Evolutionary conservation across 1,140 invertebrate genomes (phyloP).

Genomic region (Meloidogyne hapla): DNA sequence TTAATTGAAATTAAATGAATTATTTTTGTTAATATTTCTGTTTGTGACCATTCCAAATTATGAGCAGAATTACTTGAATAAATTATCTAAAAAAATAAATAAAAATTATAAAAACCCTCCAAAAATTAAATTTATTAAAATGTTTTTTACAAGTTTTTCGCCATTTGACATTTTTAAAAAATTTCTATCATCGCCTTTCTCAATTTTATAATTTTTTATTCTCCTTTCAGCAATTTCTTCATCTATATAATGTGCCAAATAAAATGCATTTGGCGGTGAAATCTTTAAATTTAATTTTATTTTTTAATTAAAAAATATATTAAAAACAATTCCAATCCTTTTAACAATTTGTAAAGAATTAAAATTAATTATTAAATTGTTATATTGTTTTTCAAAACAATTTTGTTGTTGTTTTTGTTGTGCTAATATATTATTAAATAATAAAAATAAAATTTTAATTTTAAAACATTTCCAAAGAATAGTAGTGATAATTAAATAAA

Average conservation of each 20-base stretch:
- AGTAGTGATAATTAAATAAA: too few species aligned
- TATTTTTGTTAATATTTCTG: conserved; percentile 39
- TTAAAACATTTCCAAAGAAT: too few species aligned
- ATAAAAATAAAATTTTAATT: not conserved
- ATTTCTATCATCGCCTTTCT: not conserved
- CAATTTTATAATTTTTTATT: not conserved
- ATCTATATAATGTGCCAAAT: conserved; percentile 25
- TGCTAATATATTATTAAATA: not conserved
- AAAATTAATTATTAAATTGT: conserved; percentile 46
- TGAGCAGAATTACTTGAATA: conserved; percentile 51
- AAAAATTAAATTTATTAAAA: not conserved
- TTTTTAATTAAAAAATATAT: conserved; percentile 15
- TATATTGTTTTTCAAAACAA: conserved; percentile 53
- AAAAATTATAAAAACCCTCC: not conserved
- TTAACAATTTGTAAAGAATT: conserved; percentile 47
- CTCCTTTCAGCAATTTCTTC: conserved; percentile 33
- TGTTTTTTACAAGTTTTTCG: conserved; percentile 38
- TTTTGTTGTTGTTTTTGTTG: conserved; percentile 20
- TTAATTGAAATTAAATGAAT: conserved; percentile 47
- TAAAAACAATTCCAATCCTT: conserved; percentile 39
- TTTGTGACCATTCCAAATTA: conserved; percentile 47
- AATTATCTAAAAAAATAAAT: conserved; percentile 33
- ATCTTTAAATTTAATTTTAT: not conserved
- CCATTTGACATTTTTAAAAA: conserved; percentile 31
- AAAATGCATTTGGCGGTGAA: conserved; percentile 34